Evolutionary conservation across 2,113 vertebrate genomes (phyloP), one percentile per base, ranked within the genome.

Genomic region (Mugil cephalus): DNA sequence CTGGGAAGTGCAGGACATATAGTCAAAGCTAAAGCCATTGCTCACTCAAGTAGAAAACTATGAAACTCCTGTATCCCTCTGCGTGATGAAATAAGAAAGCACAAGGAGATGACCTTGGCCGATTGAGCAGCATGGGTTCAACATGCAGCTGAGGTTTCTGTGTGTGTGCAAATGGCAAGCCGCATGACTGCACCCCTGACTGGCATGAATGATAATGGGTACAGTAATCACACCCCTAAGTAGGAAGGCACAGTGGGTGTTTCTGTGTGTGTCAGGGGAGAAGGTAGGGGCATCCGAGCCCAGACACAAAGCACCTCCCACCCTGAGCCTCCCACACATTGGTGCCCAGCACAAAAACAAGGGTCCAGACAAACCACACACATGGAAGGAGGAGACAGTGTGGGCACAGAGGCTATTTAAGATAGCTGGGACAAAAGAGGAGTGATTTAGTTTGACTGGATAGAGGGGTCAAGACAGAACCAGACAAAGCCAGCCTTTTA

Each of bases 181-280:
- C 80, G 85, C 84, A 87, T 85, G 87, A 87, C 77, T 80, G 84
- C 72, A 50, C 42, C 67, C 43, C 67, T 85, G 87, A 92, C 77
- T 88, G 86, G 82, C 90, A 89, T 69, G 77, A 73, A 83, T 83
- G 82, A 80, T 89, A 89, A 92, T 87, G 84, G 53, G 60, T 46
- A 74, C 61, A 87, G 85, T 87, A 85, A 90, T 85, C 64, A 58
- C 65, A 74, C 80, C 79, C 59, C 59, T 19, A 50, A 72, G 77
- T 80, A 56, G 58, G 58, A 69, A 71, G 66, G 55, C 55, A 61
- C 54, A 71, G 30, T 58, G 77, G 19, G 54, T 70, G 69, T 58
- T 36, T 81, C 60, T 77, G 66, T 82, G 77, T 70, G 70, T 66
- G 82, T 79, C 67, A n/a, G 70, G 47, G 60, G 45, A 79, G 64